A percentile compares a stretch with the other conserved stretches of the same genome.
These are phyloP conservation scores for Hermaeophaga mercurialis DNA, from an alignment of 2,888 invertebrate species.

Conservation along the genomic window DNA sequence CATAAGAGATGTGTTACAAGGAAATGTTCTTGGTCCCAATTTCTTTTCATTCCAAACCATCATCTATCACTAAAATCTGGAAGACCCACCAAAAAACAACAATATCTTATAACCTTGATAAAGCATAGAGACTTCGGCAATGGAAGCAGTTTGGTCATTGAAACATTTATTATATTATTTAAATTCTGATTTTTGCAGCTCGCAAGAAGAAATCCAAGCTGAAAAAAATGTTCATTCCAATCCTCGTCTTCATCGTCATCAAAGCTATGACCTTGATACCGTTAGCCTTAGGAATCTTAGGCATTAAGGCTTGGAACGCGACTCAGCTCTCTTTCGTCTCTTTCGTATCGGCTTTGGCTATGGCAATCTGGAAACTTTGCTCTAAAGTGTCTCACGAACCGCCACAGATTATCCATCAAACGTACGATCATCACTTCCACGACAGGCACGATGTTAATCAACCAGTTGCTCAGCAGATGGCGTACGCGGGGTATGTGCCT, in stretches of 20 bases:
- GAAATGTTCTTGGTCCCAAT: no score
- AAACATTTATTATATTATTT: no score
- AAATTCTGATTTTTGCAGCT: constrained; percentile 23
- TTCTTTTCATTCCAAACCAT: no score
- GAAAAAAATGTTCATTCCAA: constrained; percentile 83
- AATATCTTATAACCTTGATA: background rate
- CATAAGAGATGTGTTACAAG: no score
- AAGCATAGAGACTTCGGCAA: no score
- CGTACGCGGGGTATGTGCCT: constrained; percentile 69
- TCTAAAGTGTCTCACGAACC: constrained; percentile 68
- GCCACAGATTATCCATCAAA: constrained; percentile 40
- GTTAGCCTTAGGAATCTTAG: constrained; percentile 81
- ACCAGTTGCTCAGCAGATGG: constrained; percentile 67
- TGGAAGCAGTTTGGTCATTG: no score
- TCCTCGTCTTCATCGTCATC: constrained; percentile 79
- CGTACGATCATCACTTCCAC: constrained; percentile 35
- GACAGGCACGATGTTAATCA: constrained; percentile 55
- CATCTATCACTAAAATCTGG: background rate
- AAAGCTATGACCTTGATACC: constrained; percentile 87
- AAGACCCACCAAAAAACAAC: background rate
- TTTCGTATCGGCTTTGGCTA: constrained; percentile 79
- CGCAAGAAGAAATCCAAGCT: constrained; percentile 73
- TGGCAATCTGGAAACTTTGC: constrained; percentile 87
- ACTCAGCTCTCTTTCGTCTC: constrained; percentile 86
- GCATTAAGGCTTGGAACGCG: constrained; percentile 87